A percentile compares a stretch with the other conserved stretches of the same genome.
Conservation (phyloP, 1,140 invertebrate species). For the Amphibalanus amphitrite region DNA sequence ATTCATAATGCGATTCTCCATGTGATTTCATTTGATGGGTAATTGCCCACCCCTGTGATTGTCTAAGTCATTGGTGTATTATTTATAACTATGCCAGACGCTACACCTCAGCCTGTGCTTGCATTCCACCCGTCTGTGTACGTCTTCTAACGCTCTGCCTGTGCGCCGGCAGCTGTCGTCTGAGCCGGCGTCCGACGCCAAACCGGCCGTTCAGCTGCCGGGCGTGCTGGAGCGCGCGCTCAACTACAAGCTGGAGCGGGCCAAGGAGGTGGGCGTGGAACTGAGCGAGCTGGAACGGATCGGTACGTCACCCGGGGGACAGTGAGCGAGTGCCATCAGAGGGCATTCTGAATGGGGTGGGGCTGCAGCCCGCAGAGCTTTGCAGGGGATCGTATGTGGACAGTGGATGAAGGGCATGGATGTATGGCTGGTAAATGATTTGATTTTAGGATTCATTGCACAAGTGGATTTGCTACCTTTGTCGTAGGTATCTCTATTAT, state of each 20-base stretch:
- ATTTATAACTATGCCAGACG: no score
- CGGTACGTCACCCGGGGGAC: background rate
- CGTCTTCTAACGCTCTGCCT: no score
- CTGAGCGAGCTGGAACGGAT: conserved; percentile 24
- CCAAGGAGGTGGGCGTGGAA: conserved; percentile 48
- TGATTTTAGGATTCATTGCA: no score
- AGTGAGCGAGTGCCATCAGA: background rate
- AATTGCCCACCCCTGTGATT: no score
- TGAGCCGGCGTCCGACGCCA: background rate
- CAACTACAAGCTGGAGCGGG: conserved; percentile 66
- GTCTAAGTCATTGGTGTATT: no score
- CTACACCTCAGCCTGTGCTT: no score
- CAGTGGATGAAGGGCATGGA: background rate
- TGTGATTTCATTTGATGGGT: no score
- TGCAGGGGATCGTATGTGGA: background rate
- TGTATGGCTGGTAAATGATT: background rate
- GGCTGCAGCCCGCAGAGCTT: background rate
- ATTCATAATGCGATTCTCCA: no score
- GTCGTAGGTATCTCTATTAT: no score
- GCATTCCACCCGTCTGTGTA: no score
- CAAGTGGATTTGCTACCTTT: no score
- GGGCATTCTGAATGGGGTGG: background rate
- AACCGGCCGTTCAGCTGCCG: conserved; percentile 35
- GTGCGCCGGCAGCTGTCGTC: background rate
- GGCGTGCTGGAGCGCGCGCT: conserved; percentile 72